Evolutionary conservation across 2,113 vertebrate species (phyloP).

Genomic region (Petrocephalus zakoni): DNA sequence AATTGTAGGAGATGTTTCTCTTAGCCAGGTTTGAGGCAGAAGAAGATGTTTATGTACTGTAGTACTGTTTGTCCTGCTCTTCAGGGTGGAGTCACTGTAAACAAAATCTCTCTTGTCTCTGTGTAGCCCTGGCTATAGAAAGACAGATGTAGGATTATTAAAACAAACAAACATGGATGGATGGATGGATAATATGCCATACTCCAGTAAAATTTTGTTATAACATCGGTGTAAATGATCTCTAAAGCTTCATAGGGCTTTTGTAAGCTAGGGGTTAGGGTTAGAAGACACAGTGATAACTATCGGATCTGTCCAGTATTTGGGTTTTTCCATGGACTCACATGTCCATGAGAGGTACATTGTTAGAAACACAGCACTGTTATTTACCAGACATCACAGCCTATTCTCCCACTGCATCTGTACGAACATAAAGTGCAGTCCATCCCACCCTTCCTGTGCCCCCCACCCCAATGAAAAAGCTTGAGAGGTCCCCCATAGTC

Average conservation of each 20-base stretch:
- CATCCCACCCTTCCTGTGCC: background rate
- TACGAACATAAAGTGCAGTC: background rate
- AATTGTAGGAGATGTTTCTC: background rate
- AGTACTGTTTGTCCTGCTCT: conserved; percentile 4
- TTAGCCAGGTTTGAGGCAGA: background rate
- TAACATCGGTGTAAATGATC: no score
- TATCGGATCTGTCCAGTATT: background rate
- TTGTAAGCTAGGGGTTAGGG: background rate
- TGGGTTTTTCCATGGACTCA: background rate
- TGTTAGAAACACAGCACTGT: background rate
- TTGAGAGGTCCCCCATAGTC: background rate
- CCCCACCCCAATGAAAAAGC: background rate
- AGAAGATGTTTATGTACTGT: background rate
- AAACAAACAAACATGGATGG: background rate
- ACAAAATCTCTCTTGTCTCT: background rate
- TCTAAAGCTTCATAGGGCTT: background rate
- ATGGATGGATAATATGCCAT: background rate
- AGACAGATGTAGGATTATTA: background rate
- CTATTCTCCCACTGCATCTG: background rate
- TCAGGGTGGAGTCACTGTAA: background rate
- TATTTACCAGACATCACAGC: background rate
- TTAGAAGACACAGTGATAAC: background rate
- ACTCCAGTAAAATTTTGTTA: background rate
- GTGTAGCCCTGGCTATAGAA: background rate
- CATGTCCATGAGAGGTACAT: background rate